Base-by-base conservation (phyloP, 2,797 vertebrate genomes). In the Alcedo quadribrachys region DNA sequence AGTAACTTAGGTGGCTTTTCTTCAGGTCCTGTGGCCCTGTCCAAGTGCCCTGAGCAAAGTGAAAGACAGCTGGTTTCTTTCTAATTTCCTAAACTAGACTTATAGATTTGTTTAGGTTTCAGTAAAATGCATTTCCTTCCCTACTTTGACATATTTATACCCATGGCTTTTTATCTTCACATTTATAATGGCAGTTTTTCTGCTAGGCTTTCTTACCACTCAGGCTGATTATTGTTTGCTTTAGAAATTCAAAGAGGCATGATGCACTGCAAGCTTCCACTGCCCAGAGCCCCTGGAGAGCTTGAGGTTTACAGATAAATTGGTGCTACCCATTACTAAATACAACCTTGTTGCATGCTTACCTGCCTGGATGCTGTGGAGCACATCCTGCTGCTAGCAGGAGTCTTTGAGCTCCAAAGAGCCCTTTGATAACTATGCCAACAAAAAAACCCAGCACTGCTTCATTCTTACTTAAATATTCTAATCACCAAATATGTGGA, bases 251-350 rank as follows among this genome's bases (percentile, higher is more conserved):
- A 74, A 63, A 86, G 71, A 86, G 27, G 12, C 28, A 17, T 37
- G 71, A 77, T 77, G 80, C 50, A 70, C 85, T 86, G 60, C 22
- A 69, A 89, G 37, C 80, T 89, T 51, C 82, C 55, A 79, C 63
- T 63, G 50, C 54, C 68, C 61, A 78, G 77, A 93, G 55, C 13
- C 65, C 77, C 87, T 58, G 40, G 77, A 88, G 80, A 83, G 22
- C 69, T 46, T 50, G 67, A 85, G 48, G 85, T 93, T 90, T 91
- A 83, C 60, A 90, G 87, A 84, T 91, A 90, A 93, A 81, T 81
- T 87, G 67, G 70, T 76, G 70, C 12, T 91, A 55, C 42, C 53
- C 11, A 7, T 85, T 81, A 81, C 53, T 66, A 79, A 92, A 88
- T 21, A 67, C 66, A 85, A 15, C n/a, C 33, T 40, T 7, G 2